phyloP scores from a whole-genome alignment of 2,888 invertebrate genomes.

The Cryptosula pallasiana region DNA sequence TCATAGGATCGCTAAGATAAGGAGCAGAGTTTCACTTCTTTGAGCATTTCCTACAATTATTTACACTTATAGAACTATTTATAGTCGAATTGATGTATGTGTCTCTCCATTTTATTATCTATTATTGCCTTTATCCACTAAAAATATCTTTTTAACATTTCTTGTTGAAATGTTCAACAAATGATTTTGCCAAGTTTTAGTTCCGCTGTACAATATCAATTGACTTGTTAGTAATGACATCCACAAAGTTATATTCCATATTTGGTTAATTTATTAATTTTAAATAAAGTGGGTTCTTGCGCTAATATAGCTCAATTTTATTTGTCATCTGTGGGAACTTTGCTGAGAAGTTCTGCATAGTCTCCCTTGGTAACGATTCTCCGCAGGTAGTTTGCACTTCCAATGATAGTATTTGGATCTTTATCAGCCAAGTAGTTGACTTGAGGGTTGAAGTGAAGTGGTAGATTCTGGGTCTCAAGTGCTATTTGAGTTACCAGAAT shows the following conservation, averaged over 20 bases:
- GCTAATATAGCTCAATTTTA: no score
- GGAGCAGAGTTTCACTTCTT: neutral
- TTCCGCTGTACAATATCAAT: no score
- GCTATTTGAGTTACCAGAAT: neutral
- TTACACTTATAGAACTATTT: no score
- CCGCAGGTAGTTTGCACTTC: neutral
- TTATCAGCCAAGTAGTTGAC: slow-evolving; percentile 5
- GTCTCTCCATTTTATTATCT: no score
- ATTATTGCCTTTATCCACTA: no score
- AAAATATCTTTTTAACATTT: no score
- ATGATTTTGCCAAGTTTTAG: neutral
- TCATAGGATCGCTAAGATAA: neutral
- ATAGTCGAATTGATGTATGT: no score
- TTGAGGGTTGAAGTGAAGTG: neutral
- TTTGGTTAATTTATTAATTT: no score
- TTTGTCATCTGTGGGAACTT: neutral
- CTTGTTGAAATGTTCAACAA: no score
- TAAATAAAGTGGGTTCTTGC: no score
- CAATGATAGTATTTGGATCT: neutral
- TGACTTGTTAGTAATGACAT: no score
- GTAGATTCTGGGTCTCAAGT: neutral
- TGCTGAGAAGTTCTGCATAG: neutral
- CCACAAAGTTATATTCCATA: no score
- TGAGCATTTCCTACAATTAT: neutral
- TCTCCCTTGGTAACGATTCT: neutral